A percentile compares a stretch with the other conserved stretches of the same genome.
Conservation (phyloP, 37 sponge, comb jelly and placozoan genomes). For the Crambe crambe region DNA sequence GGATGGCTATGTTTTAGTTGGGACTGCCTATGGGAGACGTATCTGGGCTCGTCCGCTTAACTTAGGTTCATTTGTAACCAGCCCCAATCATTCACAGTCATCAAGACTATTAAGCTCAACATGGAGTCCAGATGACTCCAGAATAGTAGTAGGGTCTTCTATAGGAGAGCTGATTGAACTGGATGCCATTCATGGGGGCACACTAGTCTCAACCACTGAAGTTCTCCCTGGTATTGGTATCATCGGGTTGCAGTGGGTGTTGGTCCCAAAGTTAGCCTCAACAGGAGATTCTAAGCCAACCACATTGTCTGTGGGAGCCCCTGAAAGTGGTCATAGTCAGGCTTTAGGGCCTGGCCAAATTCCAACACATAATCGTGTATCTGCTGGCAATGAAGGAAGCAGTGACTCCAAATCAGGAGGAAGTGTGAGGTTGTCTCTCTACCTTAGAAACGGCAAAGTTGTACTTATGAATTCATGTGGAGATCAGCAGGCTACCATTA, state of each 20-base stretch:
- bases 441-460: conserved; percentile 87
- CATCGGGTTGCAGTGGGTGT: conserved; percentile 84
- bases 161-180: conserved; percentile 92
- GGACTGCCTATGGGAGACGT: conserved; percentile 85
- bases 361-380: neutral
- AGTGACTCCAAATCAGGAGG: neutral
- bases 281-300: conserved; percentile 12
- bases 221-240: conserved; percentile 91
- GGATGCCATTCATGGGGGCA: conserved; percentile 74
- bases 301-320: neutral
- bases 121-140: conserved; percentile 87
- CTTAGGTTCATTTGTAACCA: conserved; percentile 86
- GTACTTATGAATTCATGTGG: conserved; percentile 91
- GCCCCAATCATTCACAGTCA: conserved; percentile 56
- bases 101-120: conserved; percentile 77
- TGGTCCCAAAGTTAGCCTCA: conserved; percentile 39
- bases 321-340: conserved; percentile 1
- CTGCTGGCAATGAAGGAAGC: conserved; percentile 1
- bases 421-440: conserved; percentile 73
- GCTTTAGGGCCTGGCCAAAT: conserved; percentile 24
- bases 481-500: conserved; percentile 90
- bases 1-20: conserved; percentile 91
- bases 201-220: conserved; percentile 86
- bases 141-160: conserved; percentile 81
- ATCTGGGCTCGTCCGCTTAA: conserved; percentile 90